Percentiles rank a stretch among this genome's conserved stretches.
These are phyloP conservation scores for Drosophila cardini DNA, from an alignment of 1,140 invertebrate species.

Conservation along the genomic window DNA sequence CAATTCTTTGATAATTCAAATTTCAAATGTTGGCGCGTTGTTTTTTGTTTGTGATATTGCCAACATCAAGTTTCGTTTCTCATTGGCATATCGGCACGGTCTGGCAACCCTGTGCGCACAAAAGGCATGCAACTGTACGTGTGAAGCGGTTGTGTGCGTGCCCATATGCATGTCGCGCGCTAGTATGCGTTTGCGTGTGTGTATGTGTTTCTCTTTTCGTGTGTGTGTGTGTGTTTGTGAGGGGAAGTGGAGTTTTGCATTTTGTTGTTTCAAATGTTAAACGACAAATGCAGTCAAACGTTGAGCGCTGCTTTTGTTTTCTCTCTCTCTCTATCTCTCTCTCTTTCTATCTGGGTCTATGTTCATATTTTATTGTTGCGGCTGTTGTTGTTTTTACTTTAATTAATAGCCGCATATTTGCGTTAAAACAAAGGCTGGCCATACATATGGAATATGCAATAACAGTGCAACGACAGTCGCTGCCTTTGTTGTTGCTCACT, in stretches of 20 bases:
- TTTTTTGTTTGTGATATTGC: conserved; percentile 40
- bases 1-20: conserved; percentile 28
- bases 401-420: conserved; percentile 84
- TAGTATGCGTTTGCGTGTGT: conserved; percentile 8
- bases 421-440: conserved; percentile 65
- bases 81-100: conserved; percentile 36
- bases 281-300: conserved; percentile 57
- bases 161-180: conserved; percentile 14
- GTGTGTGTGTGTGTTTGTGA: conserved; percentile 28
- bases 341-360: neutral
- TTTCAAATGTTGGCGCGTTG: conserved; percentile 66
- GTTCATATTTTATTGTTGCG: conserved; percentile 11
- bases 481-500: conserved; percentile 77
- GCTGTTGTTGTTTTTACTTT: conserved; percentile 65
- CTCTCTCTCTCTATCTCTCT: conserved; percentile 12
- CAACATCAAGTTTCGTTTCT: conserved; percentile 43
- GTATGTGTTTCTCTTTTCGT: conserved; percentile 23
- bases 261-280: conserved; percentile 42
- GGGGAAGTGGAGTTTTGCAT: conserved; percentile 70
- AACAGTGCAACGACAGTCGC: conserved; percentile 44
- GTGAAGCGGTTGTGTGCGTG: conserved; percentile 18
- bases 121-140: conserved; percentile 65
- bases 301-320: conserved; percentile 38
- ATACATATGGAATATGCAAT: conserved; percentile 46
- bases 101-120: conserved; percentile 61